phyloP scores from a whole-genome alignment of 2,797 vertebrate species.

The Poliocrania exsul region DNA sequence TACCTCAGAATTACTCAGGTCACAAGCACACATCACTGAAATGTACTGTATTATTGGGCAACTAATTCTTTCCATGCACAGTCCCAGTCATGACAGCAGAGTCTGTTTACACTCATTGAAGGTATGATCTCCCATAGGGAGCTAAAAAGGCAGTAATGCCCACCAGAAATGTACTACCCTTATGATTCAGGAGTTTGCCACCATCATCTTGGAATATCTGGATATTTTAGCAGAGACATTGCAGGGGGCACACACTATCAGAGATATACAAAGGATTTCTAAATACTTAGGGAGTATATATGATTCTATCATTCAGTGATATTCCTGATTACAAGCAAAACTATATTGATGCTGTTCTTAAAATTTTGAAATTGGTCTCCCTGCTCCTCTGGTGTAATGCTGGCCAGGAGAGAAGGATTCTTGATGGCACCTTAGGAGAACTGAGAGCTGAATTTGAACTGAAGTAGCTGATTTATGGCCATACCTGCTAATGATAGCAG shows the following conservation, averaged over 20 bases:
- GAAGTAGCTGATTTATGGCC: not conserved
- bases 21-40: not conserved
- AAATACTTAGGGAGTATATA: not conserved
- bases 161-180: not conserved
- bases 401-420: not conserved
- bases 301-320: not conserved
- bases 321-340: not conserved
- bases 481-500: not conserved
- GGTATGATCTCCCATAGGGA: not conserved
- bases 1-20: not conserved
- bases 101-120: not conserved
- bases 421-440: not conserved
- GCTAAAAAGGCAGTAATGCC: not conserved
- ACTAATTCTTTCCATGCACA: not conserved
- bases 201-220: not conserved
- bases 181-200: not conserved
- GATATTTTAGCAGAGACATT: not conserved
- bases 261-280: not conserved
- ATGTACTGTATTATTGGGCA: not conserved
- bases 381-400: not conserved
- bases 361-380: not conserved
- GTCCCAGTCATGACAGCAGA: not conserved
- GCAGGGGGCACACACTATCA: not conserved
- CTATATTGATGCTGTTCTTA: not conserved
- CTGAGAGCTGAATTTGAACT: not conserved